Evolutionary conservation across 2,113 vertebrate genomes (phyloP).

Genomic region (Puma concolor): DNA sequence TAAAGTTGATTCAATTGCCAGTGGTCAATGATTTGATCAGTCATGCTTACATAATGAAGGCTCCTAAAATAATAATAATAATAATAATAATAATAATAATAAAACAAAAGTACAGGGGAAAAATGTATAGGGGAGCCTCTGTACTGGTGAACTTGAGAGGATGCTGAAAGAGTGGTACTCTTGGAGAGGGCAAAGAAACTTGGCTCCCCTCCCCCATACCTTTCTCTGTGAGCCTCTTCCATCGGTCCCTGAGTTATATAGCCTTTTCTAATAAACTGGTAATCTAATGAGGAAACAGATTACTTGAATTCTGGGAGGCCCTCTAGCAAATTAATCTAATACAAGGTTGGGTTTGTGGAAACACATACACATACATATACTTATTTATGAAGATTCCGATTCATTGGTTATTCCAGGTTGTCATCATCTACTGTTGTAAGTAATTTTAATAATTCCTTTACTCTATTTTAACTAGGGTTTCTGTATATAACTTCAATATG

Average conservation of each 20-base stretch:
- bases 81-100: too few species aligned
- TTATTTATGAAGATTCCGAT: background rate
- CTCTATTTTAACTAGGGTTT: background rate
- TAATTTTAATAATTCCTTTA: background rate
- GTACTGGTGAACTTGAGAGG: background rate
- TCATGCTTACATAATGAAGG: background rate
- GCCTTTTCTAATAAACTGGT: background rate
- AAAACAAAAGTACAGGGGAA: too few species aligned
- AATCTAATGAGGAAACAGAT: background rate
- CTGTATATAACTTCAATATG: background rate
- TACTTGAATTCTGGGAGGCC: background rate
- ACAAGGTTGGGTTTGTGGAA: background rate
- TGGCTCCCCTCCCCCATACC: background rate
- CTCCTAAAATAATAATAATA: background rate
- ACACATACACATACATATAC: background rate
- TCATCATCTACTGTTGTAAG: background rate
- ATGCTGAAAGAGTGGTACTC: background rate
- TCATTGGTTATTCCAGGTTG: background rate
- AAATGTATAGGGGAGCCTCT: background rate
- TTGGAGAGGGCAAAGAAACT: background rate
- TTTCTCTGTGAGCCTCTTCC: background rate
- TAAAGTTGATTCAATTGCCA: background rate
- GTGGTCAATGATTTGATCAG: background rate
- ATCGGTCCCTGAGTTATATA: background rate
- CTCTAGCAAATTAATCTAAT: background rate